Conservation (phyloP, 2,113 vertebrate species). For the Microcebus tavaratra region DNA sequence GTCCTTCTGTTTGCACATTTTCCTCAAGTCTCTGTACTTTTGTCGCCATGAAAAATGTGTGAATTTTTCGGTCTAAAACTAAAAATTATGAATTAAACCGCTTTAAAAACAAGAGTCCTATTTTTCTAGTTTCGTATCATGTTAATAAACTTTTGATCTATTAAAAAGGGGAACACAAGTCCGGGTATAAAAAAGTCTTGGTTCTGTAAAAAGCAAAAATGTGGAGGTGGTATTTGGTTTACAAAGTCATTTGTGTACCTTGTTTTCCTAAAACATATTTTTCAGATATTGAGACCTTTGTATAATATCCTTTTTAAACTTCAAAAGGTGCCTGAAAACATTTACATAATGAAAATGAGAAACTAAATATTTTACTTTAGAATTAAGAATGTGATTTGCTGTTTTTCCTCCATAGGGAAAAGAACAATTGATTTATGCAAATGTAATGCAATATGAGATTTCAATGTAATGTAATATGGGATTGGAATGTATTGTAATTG, state of each 20-base stretch:
- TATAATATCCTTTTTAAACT: slow-evolving; percentile 47
- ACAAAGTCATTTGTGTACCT: not conserved
- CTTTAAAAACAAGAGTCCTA: slow-evolving; percentile 14
- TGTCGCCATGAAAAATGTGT: not conserved
- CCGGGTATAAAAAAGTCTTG: not conserved
- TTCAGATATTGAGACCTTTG: slow-evolving; percentile 20
- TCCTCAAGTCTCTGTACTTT: not conserved
- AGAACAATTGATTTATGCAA: slow-evolving; percentile 54
- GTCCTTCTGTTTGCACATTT: not conserved
- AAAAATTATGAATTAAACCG: slow-evolving; percentile 31
- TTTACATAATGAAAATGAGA: slow-evolving; percentile 53
- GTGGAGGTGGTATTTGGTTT: not conserved
- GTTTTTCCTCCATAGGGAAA: slow-evolving; percentile 49
- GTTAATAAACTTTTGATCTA: not conserved
- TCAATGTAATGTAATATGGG: not conserved
- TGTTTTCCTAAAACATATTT: slow-evolving; percentile 50
- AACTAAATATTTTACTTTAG: slow-evolving; percentile 54
- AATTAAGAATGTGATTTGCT: slow-evolving; percentile 59
- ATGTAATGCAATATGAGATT: not conserved
- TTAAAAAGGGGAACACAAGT: not conserved
- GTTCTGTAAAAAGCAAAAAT: slow-evolving; percentile 27
- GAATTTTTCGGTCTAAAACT: not conserved
- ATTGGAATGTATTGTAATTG: not conserved
- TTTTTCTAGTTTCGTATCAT: not conserved
- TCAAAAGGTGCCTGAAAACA: slow-evolving; percentile 47